Evolutionary conservation across 2,113 vertebrate genomes (phyloP).

Genomic region (Cebidichthys violaceus): DNA sequence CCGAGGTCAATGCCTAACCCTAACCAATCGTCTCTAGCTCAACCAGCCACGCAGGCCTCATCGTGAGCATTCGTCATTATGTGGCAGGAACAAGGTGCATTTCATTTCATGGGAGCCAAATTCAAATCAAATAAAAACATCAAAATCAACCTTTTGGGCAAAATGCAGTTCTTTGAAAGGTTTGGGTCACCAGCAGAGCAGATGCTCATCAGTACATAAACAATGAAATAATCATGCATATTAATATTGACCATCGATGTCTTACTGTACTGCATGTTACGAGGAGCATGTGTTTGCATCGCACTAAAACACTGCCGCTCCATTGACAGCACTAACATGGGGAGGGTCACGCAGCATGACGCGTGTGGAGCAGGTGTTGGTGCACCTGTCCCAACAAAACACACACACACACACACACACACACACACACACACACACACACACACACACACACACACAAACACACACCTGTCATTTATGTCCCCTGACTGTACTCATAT

Average conservation of each 20-base stretch:
- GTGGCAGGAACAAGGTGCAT: neutral
- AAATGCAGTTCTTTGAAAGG: conserved; percentile 1
- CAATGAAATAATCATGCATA: neutral
- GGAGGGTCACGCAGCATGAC: conserved; percentile 25
- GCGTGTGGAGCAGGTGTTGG: conserved; percentile 48
- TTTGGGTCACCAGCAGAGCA: neutral
- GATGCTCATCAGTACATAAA: neutral
- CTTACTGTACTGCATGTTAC: neutral
- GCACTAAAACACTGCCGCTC: conserved; percentile 19
- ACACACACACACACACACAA: no score
- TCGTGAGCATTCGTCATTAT: no score
- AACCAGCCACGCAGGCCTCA: no score
- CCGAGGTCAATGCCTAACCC: no score
- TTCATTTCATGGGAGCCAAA: neutral
- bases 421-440: neutral
- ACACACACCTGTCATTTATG: conserved; percentile 19
- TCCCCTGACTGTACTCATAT: conserved; percentile 9
- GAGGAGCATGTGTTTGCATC: conserved; percentile 3
- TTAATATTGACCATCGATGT: neutral
- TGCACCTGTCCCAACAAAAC: conserved; percentile 43
- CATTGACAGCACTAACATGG: neutral
- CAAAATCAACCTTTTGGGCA: conserved; percentile 1
- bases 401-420: no score
- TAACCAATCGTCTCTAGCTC: no score
- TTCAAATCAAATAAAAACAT: conserved; percentile 13